These are phyloP conservation scores for Drosophila seguyi DNA, from an alignment of 1,140 invertebrate genomes.

Conservation along the genomic window DNA sequence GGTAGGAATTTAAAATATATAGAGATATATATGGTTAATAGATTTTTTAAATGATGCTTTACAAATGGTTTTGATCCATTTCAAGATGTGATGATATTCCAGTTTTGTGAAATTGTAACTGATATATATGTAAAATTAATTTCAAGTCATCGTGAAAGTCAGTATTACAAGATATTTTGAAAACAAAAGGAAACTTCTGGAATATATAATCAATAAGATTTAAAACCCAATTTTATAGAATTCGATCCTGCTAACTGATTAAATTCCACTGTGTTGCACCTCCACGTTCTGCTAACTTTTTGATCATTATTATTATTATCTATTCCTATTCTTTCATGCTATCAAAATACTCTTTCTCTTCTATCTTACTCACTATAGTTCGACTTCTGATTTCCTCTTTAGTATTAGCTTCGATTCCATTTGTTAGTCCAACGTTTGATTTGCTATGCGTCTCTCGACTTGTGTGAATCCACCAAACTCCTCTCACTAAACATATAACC, in stretches of 20 bases:
- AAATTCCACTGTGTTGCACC: constrained; percentile 17
- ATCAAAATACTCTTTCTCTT: constrained; percentile 45
- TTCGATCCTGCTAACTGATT: constrained; percentile 49
- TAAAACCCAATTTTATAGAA: neutral
- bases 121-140: neutral
- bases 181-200: neutral
- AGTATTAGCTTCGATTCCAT: constrained; percentile 51
- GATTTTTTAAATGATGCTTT: neutral
- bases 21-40: neutral
- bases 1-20: neutral
- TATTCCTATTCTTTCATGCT: constrained; percentile 45
- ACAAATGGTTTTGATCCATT: neutral
- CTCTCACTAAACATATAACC: constrained; percentile 5
- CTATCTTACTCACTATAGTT: constrained; percentile 58
- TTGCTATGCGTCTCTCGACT: constrained; percentile 75
- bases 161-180: neutral
- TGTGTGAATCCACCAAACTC: constrained; percentile 42
- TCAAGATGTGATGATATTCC: neutral
- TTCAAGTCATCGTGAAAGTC: neutral
- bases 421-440: constrained; percentile 59
- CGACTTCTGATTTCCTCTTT: constrained; percentile 43
- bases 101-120: too few relatives aligned
- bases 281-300: constrained; percentile 45
- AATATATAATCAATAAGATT: neutral
- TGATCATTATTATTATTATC: constrained; percentile 28